Evolutionary conservation across 2,113 vertebrate species (phyloP).

Genomic region (Heterotis niloticus): DNA sequence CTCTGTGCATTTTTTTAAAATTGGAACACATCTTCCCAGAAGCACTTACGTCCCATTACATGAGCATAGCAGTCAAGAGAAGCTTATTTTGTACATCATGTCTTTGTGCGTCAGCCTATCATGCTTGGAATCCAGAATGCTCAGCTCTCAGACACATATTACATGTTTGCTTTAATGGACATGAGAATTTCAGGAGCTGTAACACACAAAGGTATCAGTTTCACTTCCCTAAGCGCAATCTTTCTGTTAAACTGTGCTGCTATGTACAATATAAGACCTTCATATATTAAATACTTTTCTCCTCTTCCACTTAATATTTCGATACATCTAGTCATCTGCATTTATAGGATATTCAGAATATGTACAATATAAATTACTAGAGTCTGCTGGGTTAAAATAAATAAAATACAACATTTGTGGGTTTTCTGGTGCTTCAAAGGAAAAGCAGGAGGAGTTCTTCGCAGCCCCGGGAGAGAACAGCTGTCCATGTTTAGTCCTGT

Average conservation of each 20-base stretch:
- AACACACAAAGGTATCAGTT: constrained; percentile 52
- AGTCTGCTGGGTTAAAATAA: constrained; percentile 66
- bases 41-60: constrained; percentile 20
- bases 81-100: constrained; percentile 31
- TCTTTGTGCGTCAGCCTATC: constrained; percentile 1
- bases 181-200: constrained; percentile 35
- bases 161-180: constrained; percentile 31
- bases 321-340: constrained; percentile 48
- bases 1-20: not conserved
- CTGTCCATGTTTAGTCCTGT: not conserved
- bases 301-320: constrained; percentile 36
- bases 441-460: constrained; percentile 19
- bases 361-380: constrained; percentile 74
- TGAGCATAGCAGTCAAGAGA: constrained; percentile 18
- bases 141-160: constrained; percentile 12
- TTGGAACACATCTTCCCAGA: not conserved
- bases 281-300: constrained; percentile 64
- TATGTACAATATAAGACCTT: constrained; percentile 68
- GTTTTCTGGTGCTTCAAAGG: constrained; percentile 35
- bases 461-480: constrained; percentile 17
- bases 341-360: constrained; percentile 66
- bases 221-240: constrained; percentile 52
- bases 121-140: constrained; percentile 16
- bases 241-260: constrained; percentile 53
- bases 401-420: constrained; percentile 61